A percentile compares a stretch with the other conserved stretches of the same genome.
Evolutionary conservation across 2,113 vertebrate genomes (phyloP).

Genomic region (Trematocara stigmaticum): DNA sequence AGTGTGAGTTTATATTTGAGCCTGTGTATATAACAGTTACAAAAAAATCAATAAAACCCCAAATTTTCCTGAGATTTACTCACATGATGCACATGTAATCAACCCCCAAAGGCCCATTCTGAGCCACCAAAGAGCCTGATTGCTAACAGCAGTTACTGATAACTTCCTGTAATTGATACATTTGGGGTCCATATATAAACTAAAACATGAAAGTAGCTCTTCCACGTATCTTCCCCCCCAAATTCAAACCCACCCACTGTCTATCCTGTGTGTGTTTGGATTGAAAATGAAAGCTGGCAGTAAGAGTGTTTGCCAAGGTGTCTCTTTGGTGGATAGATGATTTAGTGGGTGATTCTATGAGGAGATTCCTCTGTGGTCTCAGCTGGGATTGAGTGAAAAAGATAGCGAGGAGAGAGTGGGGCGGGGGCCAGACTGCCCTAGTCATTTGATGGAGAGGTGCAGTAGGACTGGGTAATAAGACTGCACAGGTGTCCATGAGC

Average conservation of each 20-base stretch:
- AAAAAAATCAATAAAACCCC: background rate
- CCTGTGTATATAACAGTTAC: background rate
- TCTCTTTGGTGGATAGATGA: slow-evolving; percentile 41
- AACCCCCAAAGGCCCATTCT: background rate
- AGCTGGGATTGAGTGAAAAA: slow-evolving; percentile 26
- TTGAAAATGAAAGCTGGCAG: slow-evolving; percentile 41
- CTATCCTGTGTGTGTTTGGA: slow-evolving; percentile 4
- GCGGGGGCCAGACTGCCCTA: background rate
- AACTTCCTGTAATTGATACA: background rate
- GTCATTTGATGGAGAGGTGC: slow-evolving; percentile 53
- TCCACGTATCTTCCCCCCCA: background rate
- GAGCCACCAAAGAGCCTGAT: background rate
- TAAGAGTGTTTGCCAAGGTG: slow-evolving; percentile 45
- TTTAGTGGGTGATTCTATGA: slow-evolving; percentile 53
- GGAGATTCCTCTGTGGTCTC: slow-evolving; percentile 51
- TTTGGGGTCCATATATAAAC: background rate
- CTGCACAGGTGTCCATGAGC: background rate
- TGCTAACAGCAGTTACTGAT: background rate
- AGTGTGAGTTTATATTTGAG: background rate
- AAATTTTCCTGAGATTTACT: background rate
- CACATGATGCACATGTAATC: background rate
- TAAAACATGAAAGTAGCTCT: background rate
- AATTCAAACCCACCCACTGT: background rate
- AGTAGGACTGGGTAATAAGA: slow-evolving; percentile 44
- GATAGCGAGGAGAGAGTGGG: slow-evolving; percentile 24